Base-by-base conservation (phyloP, 2,113 vertebrate species). In the Cyanoramphus novaezelandiae region DNA sequence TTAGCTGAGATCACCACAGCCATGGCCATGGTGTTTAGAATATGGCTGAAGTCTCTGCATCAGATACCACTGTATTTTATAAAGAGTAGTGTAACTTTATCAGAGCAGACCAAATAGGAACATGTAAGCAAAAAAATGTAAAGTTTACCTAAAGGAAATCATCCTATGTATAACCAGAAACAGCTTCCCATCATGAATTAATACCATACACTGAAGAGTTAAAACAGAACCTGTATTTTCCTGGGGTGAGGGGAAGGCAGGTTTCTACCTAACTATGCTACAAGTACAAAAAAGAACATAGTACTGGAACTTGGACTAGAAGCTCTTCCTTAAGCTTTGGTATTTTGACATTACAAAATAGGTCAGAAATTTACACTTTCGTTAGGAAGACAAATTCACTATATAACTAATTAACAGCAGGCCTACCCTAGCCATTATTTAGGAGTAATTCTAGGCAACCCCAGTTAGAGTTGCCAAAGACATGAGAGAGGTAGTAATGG, bases 41-140 rank as follows among this genome's bases (percentile, higher is more conserved):
- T 25, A 64, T 7, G 41, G 85, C 67, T 91, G 23, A 46, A 44
- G 59, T 13, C 25, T 72, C 46, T 71, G 28, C 77, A 74, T 33
- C 69, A 64, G 14, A 35, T 64, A 35, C 50, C 33, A 69, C 20
- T 1, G 0, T 4, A 69, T 60, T 25, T 7, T 50, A 43, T 4
- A 33, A 41, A 25, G 4, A 78, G 27, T 4, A 60, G n/a, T 0
- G 23, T 17, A 55, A 78, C 23, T 72, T 60, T 13, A 77, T 18
- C 44, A 70, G 33, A 52, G 21, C 11, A 44, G 20, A 69, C 4
- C 46, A 67, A 6, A 5, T 33, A 71, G 57, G 21, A 39, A 55
- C 1, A 6, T 4, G 2, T 5, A 78, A 82, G 43, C 8, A 27
- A 60, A 59, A 60, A n/a, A 44, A 9, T 0, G 9, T 4, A 1